phyloP scores from a whole-genome alignment of 2,113 vertebrate species.

The Oncorhynchus mykiss region DNA sequence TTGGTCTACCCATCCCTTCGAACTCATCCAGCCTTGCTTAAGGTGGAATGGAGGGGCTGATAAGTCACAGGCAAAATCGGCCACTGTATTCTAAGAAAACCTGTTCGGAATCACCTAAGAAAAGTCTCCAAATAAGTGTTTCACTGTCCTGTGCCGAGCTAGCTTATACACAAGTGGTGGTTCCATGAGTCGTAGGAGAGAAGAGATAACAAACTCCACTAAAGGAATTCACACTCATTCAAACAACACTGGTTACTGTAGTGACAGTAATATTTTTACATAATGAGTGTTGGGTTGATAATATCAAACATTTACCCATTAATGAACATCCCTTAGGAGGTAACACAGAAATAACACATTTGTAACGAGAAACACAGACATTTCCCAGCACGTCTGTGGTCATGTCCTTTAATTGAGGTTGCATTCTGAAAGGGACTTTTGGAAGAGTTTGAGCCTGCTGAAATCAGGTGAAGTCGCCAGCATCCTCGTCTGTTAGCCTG shows the following conservation, averaged over 20 bases:
- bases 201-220: neutral
- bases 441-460: neutral
- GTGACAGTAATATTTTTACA: neutral
- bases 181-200: neutral
- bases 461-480: constrained; percentile 3
- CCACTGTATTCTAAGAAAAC: neutral
- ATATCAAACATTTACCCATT: too few species aligned
- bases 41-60: neutral
- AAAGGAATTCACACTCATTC: neutral
- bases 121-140: neutral
- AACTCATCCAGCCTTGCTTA: neutral
- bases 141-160: neutral
- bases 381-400: too few species aligned
- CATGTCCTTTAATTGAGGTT: too few species aligned
- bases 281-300: too few species aligned
- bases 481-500: constrained; percentile 32
- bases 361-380: too few species aligned
- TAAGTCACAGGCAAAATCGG: neutral
- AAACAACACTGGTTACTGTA: neutral
- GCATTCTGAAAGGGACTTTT: neutral
- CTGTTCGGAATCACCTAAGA: neutral
- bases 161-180: neutral
- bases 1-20: neutral
- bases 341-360: too few species aligned
- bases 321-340: too few species aligned